Base-by-base conservation (phyloP, 2,113 vertebrate species). In the Rostratula benghalensis region DNA sequence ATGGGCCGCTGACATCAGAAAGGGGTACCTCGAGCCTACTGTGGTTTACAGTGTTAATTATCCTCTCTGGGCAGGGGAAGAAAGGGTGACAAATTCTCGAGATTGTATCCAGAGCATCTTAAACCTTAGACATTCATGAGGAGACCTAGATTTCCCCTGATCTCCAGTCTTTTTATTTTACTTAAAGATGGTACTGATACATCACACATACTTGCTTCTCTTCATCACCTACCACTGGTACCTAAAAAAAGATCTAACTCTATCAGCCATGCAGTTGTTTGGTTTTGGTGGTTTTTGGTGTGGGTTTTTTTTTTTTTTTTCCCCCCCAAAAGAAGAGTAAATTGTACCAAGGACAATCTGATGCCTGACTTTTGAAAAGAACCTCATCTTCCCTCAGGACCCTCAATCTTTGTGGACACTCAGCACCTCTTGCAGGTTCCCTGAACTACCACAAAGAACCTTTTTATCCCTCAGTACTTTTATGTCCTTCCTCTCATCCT, bases 11-110 rank as follows among this genome's bases (percentile, higher is more conserved):
- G 77, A 71, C 50, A 68, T 63, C 59, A 77, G 81, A 79, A 69
- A 74, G 87, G 83, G 71, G 78, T 79, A 19, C 65, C 46, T 0
- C 0, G 61, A 73, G 60, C 86, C 90, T 81, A 45, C 69, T 84
- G 64, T 53, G 79, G 93, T 95, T 95, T 70, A 31, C 57, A 28
- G 59, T 9, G 4, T 81, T 91, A 92, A 96, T 97, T 91, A 86
- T 84, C 68, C 59, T 91, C 68, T 85, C 78, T 65, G 45, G n/a
- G 45, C 59, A 43, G 1, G 0, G 21, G 25, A n/a, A 13, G 13
- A 54, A 65, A 22, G 12, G 65, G 81, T 73, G 79, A 64, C 41
- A 89, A 83, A 35, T 93, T 84, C 71, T 89, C 43, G 82, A 79
- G 73, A 78, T 89, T 87, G n/a, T 50, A 33, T 78, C 90, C 83